Evolutionary conservation across 2,888 invertebrate species (phyloP).

Genomic region (Entomobrya multifasciata): DNA sequence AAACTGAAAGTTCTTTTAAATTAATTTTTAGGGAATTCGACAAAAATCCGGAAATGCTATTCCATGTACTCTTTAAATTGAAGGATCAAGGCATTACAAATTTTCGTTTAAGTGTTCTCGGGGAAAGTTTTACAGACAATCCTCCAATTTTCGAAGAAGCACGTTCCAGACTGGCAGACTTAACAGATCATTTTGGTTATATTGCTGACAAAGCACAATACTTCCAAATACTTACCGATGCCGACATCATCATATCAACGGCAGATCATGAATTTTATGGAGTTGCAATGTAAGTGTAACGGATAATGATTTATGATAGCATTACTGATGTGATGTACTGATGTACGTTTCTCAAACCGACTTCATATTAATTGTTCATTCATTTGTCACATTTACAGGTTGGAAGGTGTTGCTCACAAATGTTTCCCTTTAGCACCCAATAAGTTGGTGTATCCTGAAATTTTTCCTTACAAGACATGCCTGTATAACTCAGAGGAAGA

Average conservation of each 20-base stretch:
- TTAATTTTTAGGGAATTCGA: constrained; percentile 86
- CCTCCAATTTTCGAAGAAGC: constrained; percentile 85
- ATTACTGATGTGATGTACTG: too few species aligned
- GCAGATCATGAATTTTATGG: constrained; percentile 90
- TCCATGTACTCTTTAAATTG: constrained; percentile 83
- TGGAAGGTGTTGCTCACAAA: constrained; percentile 87
- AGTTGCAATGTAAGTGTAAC: constrained; percentile 85
- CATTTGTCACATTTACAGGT: too few species aligned
- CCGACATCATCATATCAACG: constrained; percentile 87
- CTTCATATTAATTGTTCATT: too few species aligned
- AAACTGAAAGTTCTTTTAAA: background rate
- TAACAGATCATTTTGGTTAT: constrained; percentile 85
- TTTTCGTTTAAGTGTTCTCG: constrained; percentile 85
- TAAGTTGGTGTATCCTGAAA: constrained; percentile 87
- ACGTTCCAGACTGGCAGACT: constrained; percentile 82
- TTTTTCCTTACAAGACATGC: constrained; percentile 85
- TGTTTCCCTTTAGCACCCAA: constrained; percentile 88
- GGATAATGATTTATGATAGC: constrained; percentile 6
- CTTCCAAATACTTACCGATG: constrained; percentile 83
- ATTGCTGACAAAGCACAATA: constrained; percentile 84
- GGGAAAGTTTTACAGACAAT: constrained; percentile 85
- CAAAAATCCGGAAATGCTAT: constrained; percentile 87
- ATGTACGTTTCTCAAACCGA: too few species aligned
- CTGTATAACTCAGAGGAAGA: constrained; percentile 85
- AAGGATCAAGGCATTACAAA: constrained; percentile 82